These are phyloP conservation scores for Sterrhoptilus dennistouni DNA, from an alignment of 2,113 vertebrate genomes.

Conservation along the genomic window DNA sequence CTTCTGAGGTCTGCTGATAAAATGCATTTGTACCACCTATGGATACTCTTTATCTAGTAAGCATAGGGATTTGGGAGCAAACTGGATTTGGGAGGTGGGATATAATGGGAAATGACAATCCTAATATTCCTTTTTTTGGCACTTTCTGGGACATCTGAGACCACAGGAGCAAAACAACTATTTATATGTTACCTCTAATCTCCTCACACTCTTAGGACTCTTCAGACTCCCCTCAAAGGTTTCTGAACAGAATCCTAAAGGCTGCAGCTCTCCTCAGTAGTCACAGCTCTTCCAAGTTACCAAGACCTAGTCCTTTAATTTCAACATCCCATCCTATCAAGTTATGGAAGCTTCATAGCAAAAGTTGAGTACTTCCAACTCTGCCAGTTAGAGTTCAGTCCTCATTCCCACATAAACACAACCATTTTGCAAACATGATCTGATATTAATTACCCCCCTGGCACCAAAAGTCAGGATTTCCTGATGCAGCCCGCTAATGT, in stretches of 20 bases:
- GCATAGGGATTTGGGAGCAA: neutral
- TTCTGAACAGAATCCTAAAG: neutral
- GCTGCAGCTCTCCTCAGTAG: neutral
- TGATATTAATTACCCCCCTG: slow-evolving; percentile 83
- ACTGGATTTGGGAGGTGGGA: neutral
- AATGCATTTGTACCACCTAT: neutral
- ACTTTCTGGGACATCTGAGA: neutral
- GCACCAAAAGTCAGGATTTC: slow-evolving; percentile 80
- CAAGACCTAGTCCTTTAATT: slow-evolving; percentile 28
- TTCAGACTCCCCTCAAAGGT: neutral
- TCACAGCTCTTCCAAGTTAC: neutral
- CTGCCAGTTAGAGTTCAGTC: slow-evolving; percentile 67
- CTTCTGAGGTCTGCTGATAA: neutral
- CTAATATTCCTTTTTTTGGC: neutral
- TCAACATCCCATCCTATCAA: slow-evolving; percentile 40
- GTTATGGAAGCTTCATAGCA: slow-evolving; percentile 44
- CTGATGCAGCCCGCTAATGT: slow-evolving; percentile 79
- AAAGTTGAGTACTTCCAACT: slow-evolving; percentile 65
- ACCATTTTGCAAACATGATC: slow-evolving; percentile 82
- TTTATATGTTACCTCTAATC: neutral
- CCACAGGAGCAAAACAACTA: neutral
- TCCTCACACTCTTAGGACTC: neutral
- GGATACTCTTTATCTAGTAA: neutral
- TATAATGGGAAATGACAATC: rapidly evolving
- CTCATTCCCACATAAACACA: slow-evolving; percentile 80